phyloP scores from a whole-genome alignment of 2,888 invertebrate genomes.

The Eilema caniola region DNA sequence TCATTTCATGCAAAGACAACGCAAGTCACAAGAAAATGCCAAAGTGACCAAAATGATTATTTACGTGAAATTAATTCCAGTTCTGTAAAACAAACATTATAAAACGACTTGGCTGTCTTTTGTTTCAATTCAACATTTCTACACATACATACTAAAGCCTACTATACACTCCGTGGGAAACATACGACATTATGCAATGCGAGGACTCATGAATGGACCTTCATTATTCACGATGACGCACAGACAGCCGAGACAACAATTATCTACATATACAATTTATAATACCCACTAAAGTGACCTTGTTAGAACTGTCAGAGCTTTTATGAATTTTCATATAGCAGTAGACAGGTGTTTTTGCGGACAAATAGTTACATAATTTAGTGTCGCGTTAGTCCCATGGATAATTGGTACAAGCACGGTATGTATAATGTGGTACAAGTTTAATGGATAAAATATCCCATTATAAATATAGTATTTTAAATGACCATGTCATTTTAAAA shows the following conservation, averaged over 20 bases:
- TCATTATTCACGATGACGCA: constrained; percentile 36
- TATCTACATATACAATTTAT: constrained; percentile 23
- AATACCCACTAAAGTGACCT: constrained; percentile 11
- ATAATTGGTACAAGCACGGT: background rate
- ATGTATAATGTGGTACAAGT: too few species aligned
- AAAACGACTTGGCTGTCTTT: background rate
- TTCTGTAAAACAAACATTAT: background rate
- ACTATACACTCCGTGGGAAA: constrained; percentile 34
- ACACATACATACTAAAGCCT: background rate
- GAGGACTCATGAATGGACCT: constrained; percentile 32
- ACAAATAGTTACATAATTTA: background rate
- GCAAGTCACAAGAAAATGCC: background rate
- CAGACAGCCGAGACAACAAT: constrained; percentile 15
- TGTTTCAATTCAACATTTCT: background rate
- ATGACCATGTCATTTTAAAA: too few species aligned
- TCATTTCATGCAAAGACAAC: too few species aligned
- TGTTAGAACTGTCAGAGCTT: constrained; percentile 19
- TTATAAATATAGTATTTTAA: too few species aligned
- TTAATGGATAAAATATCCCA: too few species aligned
- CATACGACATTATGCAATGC: constrained; percentile 31
- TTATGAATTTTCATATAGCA: constrained; percentile 8
- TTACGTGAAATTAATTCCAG: background rate
- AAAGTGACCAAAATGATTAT: too few species aligned
- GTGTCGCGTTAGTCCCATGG: background rate
- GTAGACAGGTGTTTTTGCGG: constrained; percentile 3